A percentile compares a stretch with the other conserved stretches of the same genome.
These are phyloP conservation scores for Chironomus tepperi DNA, from an alignment of 1,140 invertebrate genomes.

Conservation along the genomic window DNA sequence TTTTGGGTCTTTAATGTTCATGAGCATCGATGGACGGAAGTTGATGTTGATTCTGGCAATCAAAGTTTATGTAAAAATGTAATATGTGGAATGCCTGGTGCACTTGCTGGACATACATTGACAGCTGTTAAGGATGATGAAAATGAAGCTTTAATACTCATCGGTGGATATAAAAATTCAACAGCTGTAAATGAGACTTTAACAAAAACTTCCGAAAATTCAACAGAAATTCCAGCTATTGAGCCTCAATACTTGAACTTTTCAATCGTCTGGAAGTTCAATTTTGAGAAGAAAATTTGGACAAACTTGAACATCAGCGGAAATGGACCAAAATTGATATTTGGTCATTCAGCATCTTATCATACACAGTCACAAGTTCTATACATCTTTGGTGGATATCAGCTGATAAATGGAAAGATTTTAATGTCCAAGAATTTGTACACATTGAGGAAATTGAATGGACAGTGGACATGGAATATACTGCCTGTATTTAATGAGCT, in stretches of 20 bases:
- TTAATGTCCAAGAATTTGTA: slow-evolving; percentile 65
- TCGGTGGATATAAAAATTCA: slow-evolving; percentile 59
- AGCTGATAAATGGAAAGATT: slow-evolving; percentile 46
- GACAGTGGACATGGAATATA: slow-evolving; percentile 64
- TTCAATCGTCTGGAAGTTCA: slow-evolving; percentile 73
- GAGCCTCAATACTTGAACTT: background rate
- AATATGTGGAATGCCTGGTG: slow-evolving; percentile 45
- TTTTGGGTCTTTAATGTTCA: slow-evolving; percentile 91
- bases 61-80: too few species aligned
- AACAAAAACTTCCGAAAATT: background rate
- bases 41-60: slow-evolving; percentile 30
- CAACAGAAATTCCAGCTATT: background rate
- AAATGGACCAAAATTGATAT: slow-evolving; percentile 69
- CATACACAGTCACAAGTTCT: slow-evolving; percentile 70
- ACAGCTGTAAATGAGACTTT: background rate
- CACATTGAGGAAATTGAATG: slow-evolving; percentile 50
- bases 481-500: slow-evolving; percentile 59
- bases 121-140: slow-evolving; percentile 66
- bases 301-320: slow-evolving; percentile 56
- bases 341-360: slow-evolving; percentile 85
- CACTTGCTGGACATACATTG: slow-evolving; percentile 79
- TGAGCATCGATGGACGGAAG: slow-evolving; percentile 72
- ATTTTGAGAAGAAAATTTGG: slow-evolving; percentile 65
- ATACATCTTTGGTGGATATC: slow-evolving; percentile 84
- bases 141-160: slow-evolving; percentile 67